Percentiles rank a stretch among this genome's conserved stretches.
Conservation (phyloP, 2,888 invertebrate genomes). For the Mimas tiliae region DNA sequence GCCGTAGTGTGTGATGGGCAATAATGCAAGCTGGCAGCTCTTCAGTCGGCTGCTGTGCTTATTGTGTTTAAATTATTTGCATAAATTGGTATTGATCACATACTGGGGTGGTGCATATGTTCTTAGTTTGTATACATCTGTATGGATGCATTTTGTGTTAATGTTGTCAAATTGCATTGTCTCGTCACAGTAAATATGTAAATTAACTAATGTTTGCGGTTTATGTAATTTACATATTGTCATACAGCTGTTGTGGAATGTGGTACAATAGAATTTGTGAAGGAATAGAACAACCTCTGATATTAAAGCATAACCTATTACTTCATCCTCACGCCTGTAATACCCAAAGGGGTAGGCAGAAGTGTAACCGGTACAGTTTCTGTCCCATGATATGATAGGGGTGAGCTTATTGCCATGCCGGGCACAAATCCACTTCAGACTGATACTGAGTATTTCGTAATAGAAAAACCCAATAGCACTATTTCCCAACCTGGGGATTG, state of each 20-base stretch:
- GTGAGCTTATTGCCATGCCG: too few species aligned
- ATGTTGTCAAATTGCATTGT: conserved; percentile 33
- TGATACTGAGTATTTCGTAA: too few species aligned
- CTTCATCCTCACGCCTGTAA: too few species aligned
- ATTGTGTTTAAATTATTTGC: conserved; percentile 56
- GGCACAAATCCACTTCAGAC: too few species aligned
- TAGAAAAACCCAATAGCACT: too few species aligned
- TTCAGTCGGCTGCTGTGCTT: conserved; percentile 38
- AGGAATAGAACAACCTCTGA: background rate
- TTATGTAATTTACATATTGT: conserved; percentile 30
- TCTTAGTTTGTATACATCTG: conserved; percentile 37
- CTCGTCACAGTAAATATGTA: conserved; percentile 27
- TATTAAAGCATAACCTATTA: too few species aligned
- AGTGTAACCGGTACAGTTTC: too few species aligned
- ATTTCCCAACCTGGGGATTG: too few species aligned
- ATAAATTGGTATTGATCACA: conserved; percentile 55
- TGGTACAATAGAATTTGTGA: background rate
- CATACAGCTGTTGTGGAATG: conserved; percentile 8
- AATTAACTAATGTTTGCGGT: conserved; percentile 29
- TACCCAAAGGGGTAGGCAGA: too few species aligned
- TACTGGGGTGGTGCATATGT: conserved; percentile 45
- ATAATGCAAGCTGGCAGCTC: conserved; percentile 43
- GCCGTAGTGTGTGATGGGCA: conserved; percentile 34
- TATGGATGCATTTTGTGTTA: conserved; percentile 38
- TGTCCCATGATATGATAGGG: too few species aligned